Base-by-base conservation (phyloP, 2,113 vertebrate species). In the Tachysurus vachellii region DNA sequence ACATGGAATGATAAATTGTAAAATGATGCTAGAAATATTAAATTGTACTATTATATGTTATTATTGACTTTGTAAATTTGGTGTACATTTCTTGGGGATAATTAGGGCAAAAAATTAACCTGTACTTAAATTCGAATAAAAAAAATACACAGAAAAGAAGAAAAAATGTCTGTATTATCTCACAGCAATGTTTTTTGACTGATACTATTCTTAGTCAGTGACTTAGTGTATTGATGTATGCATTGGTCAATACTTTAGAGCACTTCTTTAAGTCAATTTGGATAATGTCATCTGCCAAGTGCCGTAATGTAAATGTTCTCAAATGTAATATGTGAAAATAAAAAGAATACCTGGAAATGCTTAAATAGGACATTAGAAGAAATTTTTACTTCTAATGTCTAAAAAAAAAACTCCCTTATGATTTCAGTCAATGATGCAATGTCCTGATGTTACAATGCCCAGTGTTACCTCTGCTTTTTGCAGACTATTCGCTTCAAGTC, bases 401-500 rank as follows among this genome's bases (percentile, higher is more conserved):
- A 1, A 9, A 71, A 71, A 71, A 71, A 19, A 70, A 14, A 4
- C 28, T 59, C 53, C 31, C 1, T 2, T 66, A 53, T 64, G 13
- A n/a, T 68, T 36, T 56, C 14, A n/a, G 2, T 80, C 17, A 5
- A 11, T 64, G 57, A 26, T 85, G n/a, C 23, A 66, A 26, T 79
- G 14, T 42, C 2, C 70, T 61, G n/a, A 66, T 66, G 59, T 54
- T 56, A 54, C 53, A 79, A 26, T 85, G 59, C 28, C 13, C 21
- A 26, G 21, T 80, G 26, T 21, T 83, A 57, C 31, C 21, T 88
- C n/a, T 87, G 70, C 36, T 21, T 88, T 88, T 89, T 80, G 80
- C 82, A 99, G 97, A 99, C 98, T 2, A 97, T 99, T 87, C 95
- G 96, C 70, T 99, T 99, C 91, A 99, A 99, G 88, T 99, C 98